Percentiles rank a stretch among this genome's conserved stretches.
These are phyloP conservation scores for Fragum sueziense DNA, from an alignment of 2,888 invertebrate species.

Conservation along the genomic window DNA sequence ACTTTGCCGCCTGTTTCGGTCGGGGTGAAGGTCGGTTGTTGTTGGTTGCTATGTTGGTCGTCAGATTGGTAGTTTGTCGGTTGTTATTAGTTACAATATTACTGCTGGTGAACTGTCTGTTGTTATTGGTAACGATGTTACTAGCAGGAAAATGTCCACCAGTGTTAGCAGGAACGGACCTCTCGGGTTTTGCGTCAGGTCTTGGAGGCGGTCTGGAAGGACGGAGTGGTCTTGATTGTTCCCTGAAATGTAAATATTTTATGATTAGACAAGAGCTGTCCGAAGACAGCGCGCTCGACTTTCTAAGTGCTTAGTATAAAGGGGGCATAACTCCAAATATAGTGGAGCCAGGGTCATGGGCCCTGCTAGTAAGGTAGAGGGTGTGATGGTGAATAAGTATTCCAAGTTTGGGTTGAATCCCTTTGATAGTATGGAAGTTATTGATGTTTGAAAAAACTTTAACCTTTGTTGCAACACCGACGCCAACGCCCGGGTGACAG, in stretches of 20 bases:
- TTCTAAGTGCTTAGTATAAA: too few species aligned
- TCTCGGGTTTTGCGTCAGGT: slow-evolving; percentile 26
- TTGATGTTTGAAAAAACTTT: too few species aligned
- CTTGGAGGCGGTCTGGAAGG: slow-evolving; percentile 49
- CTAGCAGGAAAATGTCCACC: neutral
- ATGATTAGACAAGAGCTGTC: too few species aligned
- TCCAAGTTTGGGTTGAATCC: too few species aligned
- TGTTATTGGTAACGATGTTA: slow-evolving; percentile 11
- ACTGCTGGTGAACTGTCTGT: neutral
- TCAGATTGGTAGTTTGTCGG: neutral
- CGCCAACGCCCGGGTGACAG: too few species aligned
- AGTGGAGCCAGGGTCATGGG: too few species aligned
- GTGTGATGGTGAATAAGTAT: too few species aligned
- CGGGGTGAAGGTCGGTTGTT: slow-evolving; percentile 27
- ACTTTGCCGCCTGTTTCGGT: slow-evolving; percentile 10
- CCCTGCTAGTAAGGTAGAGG: too few species aligned
- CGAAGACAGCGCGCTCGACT: too few species aligned
- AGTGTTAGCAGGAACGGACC: neutral
- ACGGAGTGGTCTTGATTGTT: slow-evolving; percentile 40
- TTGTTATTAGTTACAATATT: slow-evolving; percentile 1
- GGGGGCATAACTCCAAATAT: too few species aligned
- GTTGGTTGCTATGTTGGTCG: neutral
- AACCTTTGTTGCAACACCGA: too few species aligned
- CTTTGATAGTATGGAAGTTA: too few species aligned
- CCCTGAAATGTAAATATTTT: slow-evolving; percentile 22